A percentile compares a stretch with the other conserved stretches of the same genome.
Conservation (phyloP, 2,113 vertebrate species). For the Python bivittatus region DNA sequence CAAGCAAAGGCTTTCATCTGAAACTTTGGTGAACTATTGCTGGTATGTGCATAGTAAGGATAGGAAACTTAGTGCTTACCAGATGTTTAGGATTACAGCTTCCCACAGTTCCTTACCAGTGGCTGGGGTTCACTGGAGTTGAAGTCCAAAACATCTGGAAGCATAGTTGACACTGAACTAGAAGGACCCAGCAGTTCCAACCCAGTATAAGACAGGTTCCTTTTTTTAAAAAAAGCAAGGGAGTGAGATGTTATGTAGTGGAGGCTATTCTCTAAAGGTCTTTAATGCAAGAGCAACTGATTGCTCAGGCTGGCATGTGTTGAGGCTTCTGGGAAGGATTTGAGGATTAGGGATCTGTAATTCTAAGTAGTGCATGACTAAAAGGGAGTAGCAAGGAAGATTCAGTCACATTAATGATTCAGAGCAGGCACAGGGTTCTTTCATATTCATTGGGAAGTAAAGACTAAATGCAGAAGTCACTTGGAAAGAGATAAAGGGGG, state of each 20-base stretch:
- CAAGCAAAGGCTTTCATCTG: not conserved
- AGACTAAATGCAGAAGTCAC: not conserved
- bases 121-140: not conserved
- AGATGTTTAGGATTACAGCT: not conserved
- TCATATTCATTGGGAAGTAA: constrained; percentile 2
- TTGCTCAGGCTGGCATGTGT: constrained; percentile 54
- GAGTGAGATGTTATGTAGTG: not conserved
- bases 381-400: constrained; percentile 66
- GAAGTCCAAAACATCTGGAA: not conserved
- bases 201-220: not conserved
- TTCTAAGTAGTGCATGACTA: constrained; percentile 67
- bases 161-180: not conserved
- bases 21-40: not conserved
- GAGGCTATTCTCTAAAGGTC: constrained; percentile 17
- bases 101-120: not conserved
- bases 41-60: not conserved
- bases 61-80: not conserved
- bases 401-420: constrained; percentile 60
- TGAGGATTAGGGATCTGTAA: constrained; percentile 67
- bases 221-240: not conserved
- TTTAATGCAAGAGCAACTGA: not conserved
- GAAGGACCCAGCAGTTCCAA: not conserved
- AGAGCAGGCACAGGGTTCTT: constrained; percentile 49
- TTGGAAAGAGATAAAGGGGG: not conserved
- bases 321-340: constrained; percentile 63